phyloP scores from a whole-genome alignment of 2,888 invertebrate species.

The Campoletis raptor region DNA sequence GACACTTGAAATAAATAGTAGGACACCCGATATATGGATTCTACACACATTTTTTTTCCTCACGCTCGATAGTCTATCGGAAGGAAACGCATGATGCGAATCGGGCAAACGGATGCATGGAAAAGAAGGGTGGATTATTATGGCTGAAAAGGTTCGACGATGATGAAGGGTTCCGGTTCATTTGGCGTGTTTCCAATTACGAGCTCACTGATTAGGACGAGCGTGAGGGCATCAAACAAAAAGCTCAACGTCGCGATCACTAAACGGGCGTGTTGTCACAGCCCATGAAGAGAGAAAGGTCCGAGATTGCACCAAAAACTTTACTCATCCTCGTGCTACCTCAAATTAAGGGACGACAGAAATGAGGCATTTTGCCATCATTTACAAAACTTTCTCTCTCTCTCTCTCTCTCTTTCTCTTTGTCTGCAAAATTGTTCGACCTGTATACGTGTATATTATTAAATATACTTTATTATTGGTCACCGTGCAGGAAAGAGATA shows the following conservation, averaged over 20 bases:
- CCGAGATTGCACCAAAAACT: conserved; percentile 60
- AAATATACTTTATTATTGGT: conserved; percentile 54
- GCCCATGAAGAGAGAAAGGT: conserved; percentile 26
- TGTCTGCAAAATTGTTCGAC: neutral
- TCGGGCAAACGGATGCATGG: neutral
- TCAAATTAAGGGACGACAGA: neutral
- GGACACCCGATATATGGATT: neutral
- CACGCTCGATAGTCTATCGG: neutral
- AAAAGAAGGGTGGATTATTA: conserved; percentile 39
- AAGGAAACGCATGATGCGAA: conserved; percentile 11
- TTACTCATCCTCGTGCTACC: conserved; percentile 5
- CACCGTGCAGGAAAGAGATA: conserved; percentile 29
- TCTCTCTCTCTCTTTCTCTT: neutral
- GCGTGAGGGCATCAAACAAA: conserved; percentile 71
- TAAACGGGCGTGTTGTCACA: conserved; percentile 57
- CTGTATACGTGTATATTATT: conserved; percentile 27
- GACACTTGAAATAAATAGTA: neutral
- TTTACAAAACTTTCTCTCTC: neutral
- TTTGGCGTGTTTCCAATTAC: conserved; percentile 80
- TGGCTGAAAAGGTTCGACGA: conserved; percentile 52
- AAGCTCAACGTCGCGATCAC: conserved; percentile 64
- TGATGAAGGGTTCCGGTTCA: conserved; percentile 75
- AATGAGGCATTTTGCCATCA: neutral
- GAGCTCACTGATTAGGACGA: conserved; percentile 77
- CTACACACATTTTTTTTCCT: neutral